Percentiles rank a stretch among this genome's conserved stretches.
Evolutionary conservation across 2,888 invertebrate genomes (phyloP).

Genomic region (Pseudococcus viburni): DNA sequence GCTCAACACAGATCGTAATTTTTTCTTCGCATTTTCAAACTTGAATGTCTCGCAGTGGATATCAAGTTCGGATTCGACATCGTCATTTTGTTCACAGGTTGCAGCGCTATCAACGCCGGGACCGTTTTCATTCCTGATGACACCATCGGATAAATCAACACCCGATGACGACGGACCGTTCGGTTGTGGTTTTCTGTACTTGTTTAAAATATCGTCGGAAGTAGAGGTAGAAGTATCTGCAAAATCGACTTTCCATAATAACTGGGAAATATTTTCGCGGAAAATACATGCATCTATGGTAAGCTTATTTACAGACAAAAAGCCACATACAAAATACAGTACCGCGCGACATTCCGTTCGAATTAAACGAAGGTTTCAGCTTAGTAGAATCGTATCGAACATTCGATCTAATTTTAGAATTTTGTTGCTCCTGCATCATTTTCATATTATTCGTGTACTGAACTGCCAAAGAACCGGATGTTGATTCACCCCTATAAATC

Average conservation of each 20-base stretch:
- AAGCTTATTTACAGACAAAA: conserved; percentile 1
- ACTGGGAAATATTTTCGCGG: no score
- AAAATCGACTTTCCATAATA: no score
- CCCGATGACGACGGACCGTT: conserved; percentile 74
- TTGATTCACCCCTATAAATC: conserved; percentile 55
- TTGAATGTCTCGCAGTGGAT: conserved; percentile 70
- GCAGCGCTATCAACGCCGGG: neutral
- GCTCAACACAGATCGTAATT: conserved; percentile 90
- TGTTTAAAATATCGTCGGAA: conserved; percentile 94
- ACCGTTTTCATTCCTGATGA: conserved; percentile 59
- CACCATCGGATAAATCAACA: conserved; percentile 70
- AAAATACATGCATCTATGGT: neutral
- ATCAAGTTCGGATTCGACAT: conserved; percentile 42
- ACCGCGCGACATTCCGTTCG: conserved; percentile 33
- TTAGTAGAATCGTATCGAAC: neutral
- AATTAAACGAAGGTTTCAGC: neutral
- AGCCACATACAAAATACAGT: conserved; percentile 45
- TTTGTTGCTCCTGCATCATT: conserved; percentile 35
- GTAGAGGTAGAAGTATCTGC: conserved; percentile 71
- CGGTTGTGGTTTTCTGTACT: conserved; percentile 83
- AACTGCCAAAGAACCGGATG: conserved; percentile 60
- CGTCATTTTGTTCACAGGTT: neutral
- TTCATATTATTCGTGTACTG: conserved; percentile 53
- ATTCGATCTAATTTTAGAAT: neutral
- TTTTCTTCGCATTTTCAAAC: conserved; percentile 78